Conservation (phyloP, 2,797 vertebrate species). For the Nasua narica region DNA sequence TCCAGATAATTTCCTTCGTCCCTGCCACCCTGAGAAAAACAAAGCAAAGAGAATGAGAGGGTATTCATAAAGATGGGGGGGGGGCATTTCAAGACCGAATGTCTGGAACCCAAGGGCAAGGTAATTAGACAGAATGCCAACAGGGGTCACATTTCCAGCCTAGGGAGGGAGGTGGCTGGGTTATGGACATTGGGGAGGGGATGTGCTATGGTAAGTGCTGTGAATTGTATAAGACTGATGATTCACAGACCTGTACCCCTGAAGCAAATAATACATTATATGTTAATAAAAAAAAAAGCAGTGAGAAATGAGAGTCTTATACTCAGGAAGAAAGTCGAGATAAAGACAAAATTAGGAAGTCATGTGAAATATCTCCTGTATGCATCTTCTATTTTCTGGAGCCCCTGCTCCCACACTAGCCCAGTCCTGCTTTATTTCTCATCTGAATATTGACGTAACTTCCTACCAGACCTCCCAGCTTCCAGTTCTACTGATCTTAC, state of each 20-base stretch:
- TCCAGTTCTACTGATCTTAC: background rate
- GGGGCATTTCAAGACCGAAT: background rate
- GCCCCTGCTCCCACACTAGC: background rate
- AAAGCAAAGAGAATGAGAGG: background rate
- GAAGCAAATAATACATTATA: too few relatives aligned
- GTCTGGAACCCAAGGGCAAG: background rate
- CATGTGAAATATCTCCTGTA: background rate
- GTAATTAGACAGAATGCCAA: background rate
- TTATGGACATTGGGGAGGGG: too few relatives aligned
- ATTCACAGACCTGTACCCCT: too few relatives aligned
- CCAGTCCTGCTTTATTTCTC: background rate
- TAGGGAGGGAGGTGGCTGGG: background rate
- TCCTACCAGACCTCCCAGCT: background rate
- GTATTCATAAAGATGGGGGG: background rate
- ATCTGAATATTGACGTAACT: background rate
- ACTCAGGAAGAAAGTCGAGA: background rate
- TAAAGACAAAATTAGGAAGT: background rate
- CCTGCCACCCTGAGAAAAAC: conserved; percentile 89
- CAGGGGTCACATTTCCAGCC: background rate
- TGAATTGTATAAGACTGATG: too few relatives aligned
- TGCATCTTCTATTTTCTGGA: background rate
- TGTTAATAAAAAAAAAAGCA: background rate
- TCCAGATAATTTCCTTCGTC: conserved; percentile 88
- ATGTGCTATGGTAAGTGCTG: too few relatives aligned
- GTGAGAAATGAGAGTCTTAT: background rate